These are phyloP conservation scores for Argyra leucocephala DNA, from an alignment of 2,888 invertebrate genomes.

Conservation along the genomic window DNA sequence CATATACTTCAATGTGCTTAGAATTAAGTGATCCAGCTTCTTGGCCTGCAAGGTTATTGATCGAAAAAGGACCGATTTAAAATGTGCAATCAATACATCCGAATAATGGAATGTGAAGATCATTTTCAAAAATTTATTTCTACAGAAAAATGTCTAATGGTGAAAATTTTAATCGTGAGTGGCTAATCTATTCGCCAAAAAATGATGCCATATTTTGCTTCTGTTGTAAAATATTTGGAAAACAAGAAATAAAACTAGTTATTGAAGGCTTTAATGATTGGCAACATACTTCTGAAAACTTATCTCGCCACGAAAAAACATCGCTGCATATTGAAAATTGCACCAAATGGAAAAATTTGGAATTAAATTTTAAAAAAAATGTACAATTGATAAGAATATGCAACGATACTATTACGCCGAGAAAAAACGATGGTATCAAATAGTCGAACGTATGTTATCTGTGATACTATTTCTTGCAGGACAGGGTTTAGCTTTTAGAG, in stretches of 20 bases:
- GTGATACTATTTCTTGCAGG: constrained; percentile 8
- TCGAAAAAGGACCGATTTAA: constrained; percentile 9
- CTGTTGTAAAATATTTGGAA: constrained; percentile 8
- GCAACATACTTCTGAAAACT: constrained; percentile 1
- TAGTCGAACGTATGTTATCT: constrained; percentile 8
- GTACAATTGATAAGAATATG: neutral
- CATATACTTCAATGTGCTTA: neutral
- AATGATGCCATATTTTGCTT: constrained; percentile 8
- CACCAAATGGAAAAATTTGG: constrained; percentile 8
- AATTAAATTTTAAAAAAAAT: constrained; percentile 9
- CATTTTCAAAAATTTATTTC: constrained; percentile 6
- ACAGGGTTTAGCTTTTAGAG: constrained; percentile 8
- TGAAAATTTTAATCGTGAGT: constrained; percentile 11
- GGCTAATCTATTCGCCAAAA: constrained; percentile 10
- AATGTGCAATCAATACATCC: constrained; percentile 5
- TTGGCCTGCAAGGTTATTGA: neutral
- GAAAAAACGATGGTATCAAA: constrained; percentile 2
- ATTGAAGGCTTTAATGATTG: constrained; percentile 11
- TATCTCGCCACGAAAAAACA: constrained; percentile 5
- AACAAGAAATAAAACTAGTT: constrained; percentile 8
- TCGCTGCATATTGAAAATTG: constrained; percentile 5
- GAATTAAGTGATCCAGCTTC: constrained; percentile 3
- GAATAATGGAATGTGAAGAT: neutral
- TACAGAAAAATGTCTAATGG: constrained; percentile 8
- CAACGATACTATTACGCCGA: too few species aligned